Base-by-base conservation (phyloP, 2,888 invertebrate species). In the Anagyrus pseudococci region DNA sequence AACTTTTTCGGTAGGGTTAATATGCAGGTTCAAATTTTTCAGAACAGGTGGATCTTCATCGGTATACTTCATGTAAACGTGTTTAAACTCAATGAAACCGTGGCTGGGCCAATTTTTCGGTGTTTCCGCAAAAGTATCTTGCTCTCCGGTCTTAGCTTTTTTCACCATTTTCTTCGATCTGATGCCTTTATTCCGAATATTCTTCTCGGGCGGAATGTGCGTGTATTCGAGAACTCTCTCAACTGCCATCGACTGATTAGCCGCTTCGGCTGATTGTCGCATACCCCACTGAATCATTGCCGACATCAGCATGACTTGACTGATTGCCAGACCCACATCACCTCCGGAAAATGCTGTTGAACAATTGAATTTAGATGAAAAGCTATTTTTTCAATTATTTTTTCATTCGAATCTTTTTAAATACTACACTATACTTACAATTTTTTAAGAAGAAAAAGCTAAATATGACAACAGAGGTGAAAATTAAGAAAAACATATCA, bases 161-260 rank as follows among this genome's bases (percentile, higher is more conserved):
- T 58, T 46, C 6, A 33, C 25, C 4, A 67, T 70, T 15, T 68
- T 70, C 4, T 66, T 66, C 3, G 7, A 23, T 2, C 13, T 22
- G 1, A 55, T 17, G 22, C 72, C 73, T n/a, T 58, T 60, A 7
- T 76, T 73, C 1, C 70, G 65, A 1, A 79, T 29, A 71, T 79
- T 79, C 1, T 72, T 40, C 58, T 90, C 89, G 0, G 84, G 83
- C 3, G 86, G 82, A n/a, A 94, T 82, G 22, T 85, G 82, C 1
- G 89, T 87, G 79, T 95, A 96, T 74, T 94, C 92, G 13, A 93
- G 78, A 0, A 95, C 89, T 69, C 96, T 84, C 82, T 96, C 95
- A 0, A 95, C 94, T 4, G 90, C 88, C 76, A 89, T 90, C 75
- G 92, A 85, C 72, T 90, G 89, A 64, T 90, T 91, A 6, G 89